Evolutionary conservation across 2,797 vertebrate genomes (phyloP).

Genomic region (Carcharodon carcharias): DNA sequence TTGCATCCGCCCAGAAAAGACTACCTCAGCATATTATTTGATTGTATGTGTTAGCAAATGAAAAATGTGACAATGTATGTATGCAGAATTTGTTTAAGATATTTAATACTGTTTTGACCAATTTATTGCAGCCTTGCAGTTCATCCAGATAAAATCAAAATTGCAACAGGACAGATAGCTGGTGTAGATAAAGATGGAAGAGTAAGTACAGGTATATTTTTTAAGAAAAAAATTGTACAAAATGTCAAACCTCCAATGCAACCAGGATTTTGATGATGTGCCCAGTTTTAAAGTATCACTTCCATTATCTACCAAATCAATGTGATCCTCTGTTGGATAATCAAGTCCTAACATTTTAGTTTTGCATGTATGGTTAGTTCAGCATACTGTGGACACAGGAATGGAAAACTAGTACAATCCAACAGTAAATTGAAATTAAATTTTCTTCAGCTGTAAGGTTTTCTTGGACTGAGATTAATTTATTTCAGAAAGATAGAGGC

Average conservation of each 20-base stretch:
- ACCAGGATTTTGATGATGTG: neutral
- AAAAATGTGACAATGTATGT: slow-evolving; percentile 41
- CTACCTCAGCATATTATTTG: neutral
- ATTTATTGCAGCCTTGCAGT: slow-evolving; percentile 72
- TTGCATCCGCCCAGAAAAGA: neutral
- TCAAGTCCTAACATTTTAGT: neutral
- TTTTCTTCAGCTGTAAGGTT: neutral
- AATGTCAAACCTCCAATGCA: neutral
- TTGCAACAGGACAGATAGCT: slow-evolving; percentile 94
- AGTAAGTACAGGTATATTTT: slow-evolving; percentile 59
- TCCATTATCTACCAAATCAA: neutral
- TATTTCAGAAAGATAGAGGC: neutral
- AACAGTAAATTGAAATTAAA: neutral
- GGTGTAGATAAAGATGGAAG: slow-evolving; percentile 98
- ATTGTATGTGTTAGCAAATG: neutral
- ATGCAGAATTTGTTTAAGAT: slow-evolving; percentile 45
- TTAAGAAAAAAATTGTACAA: neutral
- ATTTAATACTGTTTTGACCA: slow-evolving; percentile 44
- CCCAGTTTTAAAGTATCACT: neutral
- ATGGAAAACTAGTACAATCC: neutral
- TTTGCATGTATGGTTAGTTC: neutral
- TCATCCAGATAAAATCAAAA: slow-evolving; percentile 96
- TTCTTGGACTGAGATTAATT: neutral
- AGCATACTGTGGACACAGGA: neutral
- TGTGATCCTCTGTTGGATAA: neutral